Base-by-base conservation (phyloP, 2,113 vertebrate species). In the Microtus oregoni region DNA sequence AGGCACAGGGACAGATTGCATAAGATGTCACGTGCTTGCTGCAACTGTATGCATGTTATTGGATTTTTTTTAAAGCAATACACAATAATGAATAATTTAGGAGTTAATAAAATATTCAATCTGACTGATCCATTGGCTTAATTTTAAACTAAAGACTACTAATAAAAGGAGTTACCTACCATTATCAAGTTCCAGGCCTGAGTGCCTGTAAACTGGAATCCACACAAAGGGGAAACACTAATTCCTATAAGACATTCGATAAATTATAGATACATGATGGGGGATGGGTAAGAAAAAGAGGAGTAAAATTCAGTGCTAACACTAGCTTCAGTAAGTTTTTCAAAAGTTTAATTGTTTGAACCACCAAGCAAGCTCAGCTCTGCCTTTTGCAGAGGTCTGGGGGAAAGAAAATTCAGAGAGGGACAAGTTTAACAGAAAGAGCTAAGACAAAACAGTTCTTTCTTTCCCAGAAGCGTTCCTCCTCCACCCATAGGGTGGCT, bases 71-170 rank as follows among this genome's bases (percentile, higher is more conserved):
- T 90, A 98, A 97, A 98, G 95, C 94, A 97, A 94, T 95, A 94
- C 96, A 96, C 96, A 2, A 78, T 24, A 65, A 97, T 99, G 98
- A 98, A 98, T 98, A 98, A 99, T 98, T 98, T 97, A 99, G 94
- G 47, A 97, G 7, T 77, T 98, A 98, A 98, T 98, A 97, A 98
- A 98, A 98, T 98, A 98, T 98, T 98, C 98, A 98, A 93, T 96
- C 98, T 98, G 96, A 98, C 97, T 98, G 98, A 98, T 97, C 97
- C 82, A 98, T 89, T 92, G 95, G 95, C 95, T 98, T 98, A 90
- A 98, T 98, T 98, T 98, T 90, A 97, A 98, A 98, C 97, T 85
- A 96, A 97, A 92, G 94, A 85, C 30, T 32, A 95, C 97, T 93
- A 89, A 96, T 87, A 89, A 96, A 32, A 3, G 22, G 30, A 96